A percentile compares a stretch with the other conserved stretches of the same genome.
phyloP scores from a whole-genome alignment of 2,113 vertebrate species.

The Rousettus leschenaultii region DNA sequence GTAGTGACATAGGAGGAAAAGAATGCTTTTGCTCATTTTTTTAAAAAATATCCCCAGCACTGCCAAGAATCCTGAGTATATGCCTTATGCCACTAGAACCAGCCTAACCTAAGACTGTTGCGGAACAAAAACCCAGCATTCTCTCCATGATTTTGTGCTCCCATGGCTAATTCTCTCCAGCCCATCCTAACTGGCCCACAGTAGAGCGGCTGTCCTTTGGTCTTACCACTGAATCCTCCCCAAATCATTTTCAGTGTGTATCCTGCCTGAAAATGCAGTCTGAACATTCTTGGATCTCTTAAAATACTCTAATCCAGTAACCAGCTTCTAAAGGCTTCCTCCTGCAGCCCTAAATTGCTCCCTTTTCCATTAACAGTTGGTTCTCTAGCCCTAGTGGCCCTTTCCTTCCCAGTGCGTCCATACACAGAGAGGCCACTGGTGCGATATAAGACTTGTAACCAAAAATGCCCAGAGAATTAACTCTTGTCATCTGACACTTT shows the following conservation, averaged over 20 bases:
- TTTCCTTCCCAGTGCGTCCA: rapidly evolving
- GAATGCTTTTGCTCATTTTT: not conserved
- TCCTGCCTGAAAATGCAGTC: not conserved
- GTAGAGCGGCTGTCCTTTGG: not conserved
- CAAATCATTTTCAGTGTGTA: not conserved
- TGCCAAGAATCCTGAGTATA: not conserved
- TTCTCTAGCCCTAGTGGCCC: not conserved
- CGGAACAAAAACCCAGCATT: not conserved
- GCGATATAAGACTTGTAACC: not conserved
- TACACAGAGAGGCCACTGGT: rapidly evolving
- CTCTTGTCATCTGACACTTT: not conserved
- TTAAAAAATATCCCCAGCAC: not conserved
- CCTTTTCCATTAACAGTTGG: not conserved
- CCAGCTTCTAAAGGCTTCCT: not conserved
- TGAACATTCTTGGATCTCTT: not conserved
- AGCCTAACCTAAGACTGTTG: not conserved
- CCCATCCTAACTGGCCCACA: not conserved
- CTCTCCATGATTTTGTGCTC: not conserved
- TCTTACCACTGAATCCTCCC: not conserved
- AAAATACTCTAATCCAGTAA: not conserved
- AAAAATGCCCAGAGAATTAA: not conserved
- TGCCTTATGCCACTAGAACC: too few relatives aligned
- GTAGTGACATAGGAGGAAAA: not conserved
- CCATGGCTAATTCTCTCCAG: not conserved
- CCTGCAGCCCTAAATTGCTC: not conserved